Evolutionary conservation across 2,888 invertebrate species (phyloP).

Genomic region (Diplolepis rosae): DNA sequence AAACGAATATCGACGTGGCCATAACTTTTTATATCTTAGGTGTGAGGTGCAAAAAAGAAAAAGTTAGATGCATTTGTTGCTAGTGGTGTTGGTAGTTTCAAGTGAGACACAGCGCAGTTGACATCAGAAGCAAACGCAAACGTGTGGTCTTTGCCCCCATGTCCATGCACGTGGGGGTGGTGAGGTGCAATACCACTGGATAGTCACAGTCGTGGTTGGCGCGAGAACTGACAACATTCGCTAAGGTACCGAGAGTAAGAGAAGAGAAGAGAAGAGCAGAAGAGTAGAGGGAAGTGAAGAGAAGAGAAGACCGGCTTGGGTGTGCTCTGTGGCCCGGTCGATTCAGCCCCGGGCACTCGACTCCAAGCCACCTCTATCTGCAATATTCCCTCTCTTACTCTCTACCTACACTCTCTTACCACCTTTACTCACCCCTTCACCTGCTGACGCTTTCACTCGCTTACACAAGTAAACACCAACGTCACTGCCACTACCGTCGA

Average conservation of each 20-base stretch:
- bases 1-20: too few relatives aligned
- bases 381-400: conserved; percentile 67
- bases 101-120: background rate
- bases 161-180: conserved; percentile 29
- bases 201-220: conserved; percentile 37
- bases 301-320: conserved; percentile 49
- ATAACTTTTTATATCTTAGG: too few relatives aligned
- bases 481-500: conserved; percentile 5
- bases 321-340: conserved; percentile 51
- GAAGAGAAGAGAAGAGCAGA: conserved; percentile 46
- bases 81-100: too few relatives aligned
- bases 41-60: too few relatives aligned
- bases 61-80: too few relatives aligned
- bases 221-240: conserved; percentile 44
- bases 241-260: conserved; percentile 46
- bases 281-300: conserved; percentile 49
- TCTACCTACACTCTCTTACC: conserved; percentile 40
- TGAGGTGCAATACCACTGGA: conserved; percentile 28
- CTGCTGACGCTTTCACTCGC: conserved; percentile 34
- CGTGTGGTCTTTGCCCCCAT: conserved; percentile 14
- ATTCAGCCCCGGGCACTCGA: conserved; percentile 57
- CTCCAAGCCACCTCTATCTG: conserved; percentile 72
- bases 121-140: conserved; percentile 1
- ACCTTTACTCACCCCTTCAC: conserved; percentile 1
- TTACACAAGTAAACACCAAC: conserved; percentile 8